Evolutionary conservation across 2,888 invertebrate genomes (phyloP).

Genomic region (Nomada fabriciana): DNA sequence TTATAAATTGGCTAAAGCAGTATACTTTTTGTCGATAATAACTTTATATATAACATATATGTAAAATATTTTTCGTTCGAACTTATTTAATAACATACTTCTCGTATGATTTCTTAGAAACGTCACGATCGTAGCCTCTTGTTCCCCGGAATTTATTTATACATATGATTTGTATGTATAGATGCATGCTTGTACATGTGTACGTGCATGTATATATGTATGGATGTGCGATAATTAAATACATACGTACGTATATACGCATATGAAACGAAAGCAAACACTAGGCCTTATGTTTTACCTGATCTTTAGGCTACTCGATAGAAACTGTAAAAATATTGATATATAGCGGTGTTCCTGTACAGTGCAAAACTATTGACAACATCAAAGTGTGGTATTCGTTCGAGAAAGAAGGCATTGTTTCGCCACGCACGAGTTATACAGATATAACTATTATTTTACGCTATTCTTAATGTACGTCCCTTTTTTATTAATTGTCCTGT

Average conservation of each 20-base stretch:
- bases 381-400: slow-evolving; percentile 39
- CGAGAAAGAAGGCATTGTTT: slow-evolving; percentile 41
- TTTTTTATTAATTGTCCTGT: slow-evolving; percentile 41
- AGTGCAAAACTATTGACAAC: slow-evolving; percentile 57
- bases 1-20: slow-evolving; percentile 20
- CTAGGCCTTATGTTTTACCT: slow-evolving; percentile 75
- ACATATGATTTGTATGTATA: slow-evolving; percentile 48
- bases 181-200: slow-evolving; percentile 46
- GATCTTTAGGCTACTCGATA: slow-evolving; percentile 66
- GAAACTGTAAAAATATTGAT: slow-evolving; percentile 50
- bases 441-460: slow-evolving; percentile 47
- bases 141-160: slow-evolving; percentile 29
- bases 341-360: slow-evolving; percentile 65
- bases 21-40: slow-evolving; percentile 35
- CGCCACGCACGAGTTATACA: slow-evolving; percentile 52
- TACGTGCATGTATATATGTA: slow-evolving; percentile 36
- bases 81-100: slow-evolving; percentile 54
- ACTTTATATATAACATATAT: slow-evolving; percentile 33
- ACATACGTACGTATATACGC: slow-evolving; percentile 63
- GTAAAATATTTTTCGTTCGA: slow-evolving; percentile 37
- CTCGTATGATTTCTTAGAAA: slow-evolving; percentile 48
- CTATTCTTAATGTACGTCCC: slow-evolving; percentile 41
- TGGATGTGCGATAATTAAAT: slow-evolving; percentile 28
- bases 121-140: slow-evolving; percentile 4
- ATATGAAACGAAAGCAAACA: slow-evolving; percentile 62